Evolutionary conservation across 2,888 invertebrate species (phyloP), one percentile per base, ranked within the genome.

Genomic region (Drosophila nigricruria): DNA sequence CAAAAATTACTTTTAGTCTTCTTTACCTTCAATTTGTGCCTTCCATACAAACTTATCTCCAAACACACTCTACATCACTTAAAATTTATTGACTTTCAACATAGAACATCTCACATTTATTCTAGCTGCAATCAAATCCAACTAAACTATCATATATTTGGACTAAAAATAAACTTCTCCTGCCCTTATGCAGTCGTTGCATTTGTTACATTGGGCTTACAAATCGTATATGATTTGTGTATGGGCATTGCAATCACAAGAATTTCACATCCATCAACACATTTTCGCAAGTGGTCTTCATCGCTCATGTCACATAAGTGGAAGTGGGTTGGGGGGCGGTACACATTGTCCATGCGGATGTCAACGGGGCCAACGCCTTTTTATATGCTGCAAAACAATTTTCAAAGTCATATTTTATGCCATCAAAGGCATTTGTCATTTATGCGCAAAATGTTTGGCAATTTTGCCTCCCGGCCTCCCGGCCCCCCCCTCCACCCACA

Each of bases 361-460:
- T 75, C 62, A 59, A 65, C 70, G 67, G 56, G 49, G 52, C 49
- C 64, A 76, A 64, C 67, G 68, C 43, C 78, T 74, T 81, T 83
- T 85, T 89, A 89, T 86, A 74, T 89, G 72, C 82, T 76, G 82
- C 85, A 89, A 85, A 85, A 89, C 88, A 89, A 89, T 86, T 86
- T 85, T 65, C 86, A 81, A 89, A 87, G 85, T 82, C 84, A 87
- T 87, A 87, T 89, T 89, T 89, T 85, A 87, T 81, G 86, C 82
- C 88, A 88, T 83, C 88, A 88, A 75, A 83, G 84, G 81, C 86
- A 88, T 89, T 88, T 88, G 89, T 88, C 88, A 89, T 89, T 87
- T 88, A 83, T 86, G 81, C 81, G 76, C 75, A 84, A 88, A 86
- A 82, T 88, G 78, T 86, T 84, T 79, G 82, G 74, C 83, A 84